phyloP scores from a whole-genome alignment of 2,113 vertebrate genomes.

The Albula glossodonta region DNA sequence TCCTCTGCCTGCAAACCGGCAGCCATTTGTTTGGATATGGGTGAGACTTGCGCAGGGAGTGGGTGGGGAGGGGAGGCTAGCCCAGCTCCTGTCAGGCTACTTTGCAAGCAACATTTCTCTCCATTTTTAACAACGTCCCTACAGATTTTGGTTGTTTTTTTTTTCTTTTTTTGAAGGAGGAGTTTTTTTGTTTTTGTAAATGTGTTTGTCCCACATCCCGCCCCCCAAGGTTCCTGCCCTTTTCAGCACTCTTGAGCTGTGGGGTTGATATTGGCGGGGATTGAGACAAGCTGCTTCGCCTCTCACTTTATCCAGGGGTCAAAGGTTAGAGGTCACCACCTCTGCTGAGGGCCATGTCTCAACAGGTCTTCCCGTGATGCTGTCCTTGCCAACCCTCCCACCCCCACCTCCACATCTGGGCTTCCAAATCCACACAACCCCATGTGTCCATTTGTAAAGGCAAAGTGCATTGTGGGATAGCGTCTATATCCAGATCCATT shows the following conservation, averaged over 20 bases:
- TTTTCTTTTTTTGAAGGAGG: constrained; percentile 35
- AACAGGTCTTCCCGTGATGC: too few species aligned
- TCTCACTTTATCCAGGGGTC: neutral
- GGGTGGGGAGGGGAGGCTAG: neutral
- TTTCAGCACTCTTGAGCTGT: neutral
- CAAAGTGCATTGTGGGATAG: neutral
- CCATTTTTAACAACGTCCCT: constrained; percentile 62
- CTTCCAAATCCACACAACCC: neutral
- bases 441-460: neutral
- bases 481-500: too few species aligned
- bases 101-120: constrained; percentile 56
- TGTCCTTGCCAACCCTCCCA: too few species aligned
- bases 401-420: neutral
- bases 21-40: constrained; percentile 49
- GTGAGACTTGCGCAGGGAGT: constrained; percentile 46
- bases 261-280: neutral
- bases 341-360: neutral
- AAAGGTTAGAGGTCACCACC: neutral
- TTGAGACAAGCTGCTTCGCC: neutral
- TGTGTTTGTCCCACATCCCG: too few species aligned
- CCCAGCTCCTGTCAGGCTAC: constrained; percentile 58
- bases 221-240: neutral
- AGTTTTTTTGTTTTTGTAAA: too few species aligned
- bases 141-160: constrained; percentile 48
- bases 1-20: constrained; percentile 50